Evolutionary conservation across 53 echinoderm and acorn worm species (phyloP), one percentile per base, ranked within the genome.

Genomic region (Henricia sp.): DNA sequence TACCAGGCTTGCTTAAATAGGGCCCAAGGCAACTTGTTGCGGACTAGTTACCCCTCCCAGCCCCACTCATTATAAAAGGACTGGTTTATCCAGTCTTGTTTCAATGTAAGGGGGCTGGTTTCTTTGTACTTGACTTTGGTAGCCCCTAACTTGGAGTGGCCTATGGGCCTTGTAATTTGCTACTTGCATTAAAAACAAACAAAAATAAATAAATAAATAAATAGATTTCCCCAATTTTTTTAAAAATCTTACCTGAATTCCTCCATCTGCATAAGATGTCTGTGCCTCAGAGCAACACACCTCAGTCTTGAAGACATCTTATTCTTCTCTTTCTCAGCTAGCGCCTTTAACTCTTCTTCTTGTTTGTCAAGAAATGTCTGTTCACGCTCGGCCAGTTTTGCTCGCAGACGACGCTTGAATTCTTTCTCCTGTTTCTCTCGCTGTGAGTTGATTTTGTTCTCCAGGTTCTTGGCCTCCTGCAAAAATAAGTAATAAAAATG

Each of bases 221-320:
- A n/a, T n/a, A n/a, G n/a, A n/a, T n/a, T n/a, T n/a, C n/a, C n/a
- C n/a, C n/a, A n/a, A n/a, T n/a, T 72, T 3, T 12, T 35, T n/a
- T 2, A 40, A 43, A 5, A 41, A 20, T 29, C 73, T 39, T 69
- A 97, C 97, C 92, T 97, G 65, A 95, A 92, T 83, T 97, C 92
- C 52, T 97, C 94, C 53, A 88, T 77, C 84, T 95, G 82, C 48
- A 95, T 75, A 71, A 95, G 95, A 34, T 97, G 97, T 70, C 95
- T 97, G 23, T 97, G 97, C 58, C 90, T 97, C 36, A 95, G 73
- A 30, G 91, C 94, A 0, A 94, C 92, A 32, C 90, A 77, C 67
- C 88, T 97, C 38, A 97, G 74, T 68, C 90, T 88, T 1, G 90
- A 92, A 3, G 90, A 90, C 2, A 88, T 92, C 24, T 88, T 87